Conservation (phyloP, 2,113 vertebrate genomes). For the Mustelus asterias region DNA sequence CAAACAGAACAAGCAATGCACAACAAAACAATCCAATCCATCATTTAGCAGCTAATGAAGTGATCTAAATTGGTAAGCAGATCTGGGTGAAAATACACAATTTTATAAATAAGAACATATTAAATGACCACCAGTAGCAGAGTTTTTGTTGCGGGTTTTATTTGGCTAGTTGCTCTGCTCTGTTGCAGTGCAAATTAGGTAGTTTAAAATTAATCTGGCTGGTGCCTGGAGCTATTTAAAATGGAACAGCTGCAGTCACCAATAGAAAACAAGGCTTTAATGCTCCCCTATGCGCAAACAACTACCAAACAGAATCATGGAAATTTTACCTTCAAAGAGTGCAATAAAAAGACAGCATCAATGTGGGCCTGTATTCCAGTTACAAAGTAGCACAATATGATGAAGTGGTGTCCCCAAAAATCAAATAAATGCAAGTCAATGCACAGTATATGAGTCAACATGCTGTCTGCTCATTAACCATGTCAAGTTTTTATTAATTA, state of each 20-base stretch:
- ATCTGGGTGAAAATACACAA: background rate
- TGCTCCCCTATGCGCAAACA: background rate
- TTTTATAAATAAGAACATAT: background rate
- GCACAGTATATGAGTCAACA: background rate
- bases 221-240: background rate
- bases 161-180: background rate
- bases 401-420: background rate
- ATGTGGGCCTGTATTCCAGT: background rate
- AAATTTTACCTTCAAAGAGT: background rate
- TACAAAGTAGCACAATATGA: background rate
- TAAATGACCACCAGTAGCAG: background rate
- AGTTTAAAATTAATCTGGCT: background rate
- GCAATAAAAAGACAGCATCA: conserved; percentile 24
- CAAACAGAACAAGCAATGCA: background rate
- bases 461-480: background rate
- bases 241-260: background rate
- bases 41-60: conserved; percentile 19
- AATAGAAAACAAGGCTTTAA: too few species aligned
- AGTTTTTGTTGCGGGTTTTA: background rate
- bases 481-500: background rate
- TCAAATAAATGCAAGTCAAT: conserved; percentile 29
- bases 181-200: background rate
- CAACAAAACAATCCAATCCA: background rate
- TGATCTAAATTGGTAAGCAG: background rate
- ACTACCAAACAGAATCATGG: background rate